Evolutionary conservation across 1,140 invertebrate species (phyloP).

Genomic region (Achroia grisella): DNA sequence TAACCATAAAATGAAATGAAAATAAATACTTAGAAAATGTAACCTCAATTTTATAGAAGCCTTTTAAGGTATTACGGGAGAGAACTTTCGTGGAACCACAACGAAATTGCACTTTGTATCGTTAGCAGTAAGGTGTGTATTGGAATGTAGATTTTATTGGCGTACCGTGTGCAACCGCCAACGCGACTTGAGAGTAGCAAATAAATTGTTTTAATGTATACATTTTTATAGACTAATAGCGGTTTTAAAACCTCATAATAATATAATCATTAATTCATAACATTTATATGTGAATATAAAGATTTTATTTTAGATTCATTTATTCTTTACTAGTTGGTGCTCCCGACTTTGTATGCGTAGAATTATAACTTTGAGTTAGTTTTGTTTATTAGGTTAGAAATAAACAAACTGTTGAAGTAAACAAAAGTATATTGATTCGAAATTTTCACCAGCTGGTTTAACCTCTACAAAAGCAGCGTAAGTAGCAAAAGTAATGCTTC

Average conservation of each 20-base stretch:
- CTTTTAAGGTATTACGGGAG: slow-evolving; percentile 35
- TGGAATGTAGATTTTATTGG: slow-evolving; percentile 5
- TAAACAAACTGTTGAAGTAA: too few relatives aligned
- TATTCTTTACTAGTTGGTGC: too few relatives aligned
- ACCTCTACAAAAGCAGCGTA: too few relatives aligned
- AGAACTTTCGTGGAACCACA: slow-evolving; percentile 17
- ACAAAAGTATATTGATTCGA: too few relatives aligned
- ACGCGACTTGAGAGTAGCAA: slow-evolving; percentile 30
- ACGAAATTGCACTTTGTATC: slow-evolving; percentile 8
- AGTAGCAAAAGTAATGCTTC: too few relatives aligned
- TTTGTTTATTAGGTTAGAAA: too few relatives aligned
- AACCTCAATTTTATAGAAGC: slow-evolving; percentile 38
- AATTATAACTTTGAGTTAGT: too few relatives aligned
- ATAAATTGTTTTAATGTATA: slow-evolving; percentile 32
- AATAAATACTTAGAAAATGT: slow-evolving; percentile 9
- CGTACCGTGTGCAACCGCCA: slow-evolving; percentile 49
- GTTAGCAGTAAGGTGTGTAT: slow-evolving; percentile 14
- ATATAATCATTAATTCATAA: slow-evolving; percentile 1
- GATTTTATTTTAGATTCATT: slow-evolving; percentile 12
- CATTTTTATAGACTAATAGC: slow-evolving; percentile 14
- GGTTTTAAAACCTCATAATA: too few relatives aligned
- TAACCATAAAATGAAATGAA: too few relatives aligned
- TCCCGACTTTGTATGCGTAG: too few relatives aligned
- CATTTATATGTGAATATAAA: neutral
- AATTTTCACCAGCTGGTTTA: too few relatives aligned